phyloP scores from a whole-genome alignment of 2,888 invertebrate species.

The Acronicta alni region DNA sequence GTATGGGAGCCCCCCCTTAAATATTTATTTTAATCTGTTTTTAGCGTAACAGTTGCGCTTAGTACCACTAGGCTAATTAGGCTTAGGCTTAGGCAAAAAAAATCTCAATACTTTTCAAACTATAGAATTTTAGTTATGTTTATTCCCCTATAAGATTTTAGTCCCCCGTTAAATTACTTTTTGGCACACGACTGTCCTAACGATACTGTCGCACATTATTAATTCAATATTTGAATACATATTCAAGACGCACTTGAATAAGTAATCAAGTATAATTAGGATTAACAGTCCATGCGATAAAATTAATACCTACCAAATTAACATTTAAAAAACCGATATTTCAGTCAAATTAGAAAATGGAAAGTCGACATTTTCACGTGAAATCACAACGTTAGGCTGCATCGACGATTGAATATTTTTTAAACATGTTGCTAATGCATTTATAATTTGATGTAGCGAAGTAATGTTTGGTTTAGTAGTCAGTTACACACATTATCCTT shows the following conservation, averaged over 20 bases:
- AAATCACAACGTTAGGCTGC: conserved; percentile 6
- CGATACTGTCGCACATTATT: background rate
- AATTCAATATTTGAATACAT: too few relatives aligned
- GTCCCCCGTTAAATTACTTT: too few relatives aligned
- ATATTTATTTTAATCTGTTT: too few relatives aligned
- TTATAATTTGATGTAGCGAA: background rate
- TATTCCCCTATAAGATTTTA: too few relatives aligned
- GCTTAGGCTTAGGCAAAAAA: too few relatives aligned
- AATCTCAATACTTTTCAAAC: too few relatives aligned
- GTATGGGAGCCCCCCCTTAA: too few relatives aligned
- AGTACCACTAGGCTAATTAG: too few relatives aligned
- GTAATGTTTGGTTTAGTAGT: background rate
- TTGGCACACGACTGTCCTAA: too few relatives aligned
- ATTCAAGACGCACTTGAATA: conserved; percentile 19
- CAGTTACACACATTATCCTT: too few relatives aligned
- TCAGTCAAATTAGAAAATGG: conserved; percentile 35
- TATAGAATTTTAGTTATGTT: too few relatives aligned
- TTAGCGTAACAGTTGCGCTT: too few relatives aligned
- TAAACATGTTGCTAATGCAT: conserved; percentile 1
- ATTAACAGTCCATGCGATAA: conserved; percentile 17
- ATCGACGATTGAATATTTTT: conserved; percentile 11
- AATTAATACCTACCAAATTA: conserved; percentile 18
- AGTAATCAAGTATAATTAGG: conserved; percentile 9
- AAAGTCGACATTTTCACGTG: conserved; percentile 26
- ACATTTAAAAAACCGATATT: conserved; percentile 29